A percentile compares a stretch with the other conserved stretches of the same genome.
Conservation (phyloP, 2,797 vertebrate genomes). For the Clarias platycephalus region DNA sequence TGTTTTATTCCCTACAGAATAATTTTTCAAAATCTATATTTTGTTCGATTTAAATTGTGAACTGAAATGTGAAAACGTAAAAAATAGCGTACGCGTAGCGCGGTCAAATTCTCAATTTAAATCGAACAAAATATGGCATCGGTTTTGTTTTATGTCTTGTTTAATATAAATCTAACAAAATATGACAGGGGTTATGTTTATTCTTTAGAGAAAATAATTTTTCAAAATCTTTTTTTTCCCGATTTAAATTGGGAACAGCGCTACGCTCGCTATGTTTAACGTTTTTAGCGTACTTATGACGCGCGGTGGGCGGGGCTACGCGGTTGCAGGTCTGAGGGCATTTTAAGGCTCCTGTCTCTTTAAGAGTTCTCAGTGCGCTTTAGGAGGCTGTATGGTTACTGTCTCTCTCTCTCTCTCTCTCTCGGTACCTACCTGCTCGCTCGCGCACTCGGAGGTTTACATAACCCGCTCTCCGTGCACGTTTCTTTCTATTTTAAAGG, state of each 20-base stretch:
- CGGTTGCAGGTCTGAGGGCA: not conserved
- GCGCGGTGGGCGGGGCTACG: not conserved
- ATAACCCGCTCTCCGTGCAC: not conserved
- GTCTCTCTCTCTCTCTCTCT: not conserved
- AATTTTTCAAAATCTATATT: too few species aligned
- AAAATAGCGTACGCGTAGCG: too few species aligned
- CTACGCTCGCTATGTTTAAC: not conserved
- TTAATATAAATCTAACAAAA: too few species aligned
- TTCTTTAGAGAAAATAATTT: too few species aligned
- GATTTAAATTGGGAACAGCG: not conserved
- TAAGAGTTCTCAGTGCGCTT: conserved; percentile 29
- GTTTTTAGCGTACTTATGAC: not conserved
- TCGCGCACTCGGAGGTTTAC: not conserved
- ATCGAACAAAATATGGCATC: too few species aligned
- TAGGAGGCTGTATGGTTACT: not conserved
- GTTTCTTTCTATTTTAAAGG: not conserved
- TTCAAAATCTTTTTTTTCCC: not conserved
- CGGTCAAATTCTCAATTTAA: too few species aligned
- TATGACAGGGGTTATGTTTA: too few species aligned
- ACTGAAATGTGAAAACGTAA: too few species aligned
- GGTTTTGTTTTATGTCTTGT: too few species aligned
- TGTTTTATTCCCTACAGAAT: too few species aligned
- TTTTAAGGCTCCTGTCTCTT: conserved; percentile 27
- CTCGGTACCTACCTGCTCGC: conserved; percentile 21
- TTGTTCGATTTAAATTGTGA: too few species aligned